Base-by-base conservation (phyloP, 37 sponge, comb jelly and placozoan species). In the Aplysina aerophoba region DNA sequence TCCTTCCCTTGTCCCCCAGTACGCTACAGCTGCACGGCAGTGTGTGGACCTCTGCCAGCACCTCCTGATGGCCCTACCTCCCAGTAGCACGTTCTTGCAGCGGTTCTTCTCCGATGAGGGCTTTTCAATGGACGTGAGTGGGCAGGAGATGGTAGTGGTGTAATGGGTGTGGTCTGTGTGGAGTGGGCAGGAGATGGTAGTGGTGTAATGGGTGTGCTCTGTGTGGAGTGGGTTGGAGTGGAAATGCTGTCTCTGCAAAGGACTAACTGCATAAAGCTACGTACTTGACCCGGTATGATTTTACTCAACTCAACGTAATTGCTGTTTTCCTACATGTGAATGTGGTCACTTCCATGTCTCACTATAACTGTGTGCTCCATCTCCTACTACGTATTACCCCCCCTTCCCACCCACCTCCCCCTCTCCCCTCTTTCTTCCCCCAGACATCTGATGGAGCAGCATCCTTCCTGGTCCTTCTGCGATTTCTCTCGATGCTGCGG, bases 61-160 rank as follows among this genome's bases (percentile, higher is more conserved):
- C 50, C 57, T 93, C 71, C 90, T 93, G 0, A 81, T 40, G 24
- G 73, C 71, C 20, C 88, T 93, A 4, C 93, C 93, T 19, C 93
- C 93, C 30, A 85, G 19, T 75, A 62, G 61, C 12, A 38, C 40
- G 30, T 85, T 35, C 83, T 87, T 24, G 27, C 54, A 41, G 79
- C 90, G 15, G 73, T 85, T 73, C 73, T 93, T 40, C 82, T 82
- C 38, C 40, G 83, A 24, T 19, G 21, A 19, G 55, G 81, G 15
- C 74, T 93, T 33, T 83, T 12, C 14, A 22, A 41, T 75, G 16
- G 54, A 75, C 12, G 78, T 75, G 38, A 27, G 21, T 71, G 20
- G 36, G 21, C 20, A 5, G n/a, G 63, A 27, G 63, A 27, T 4
- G 4, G 63, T 62, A 8, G 50, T 3, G 50, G 50, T 44, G 50